Conservation (phyloP, 2,113 vertebrate species). For the Chlorodrepanis virens region DNA sequence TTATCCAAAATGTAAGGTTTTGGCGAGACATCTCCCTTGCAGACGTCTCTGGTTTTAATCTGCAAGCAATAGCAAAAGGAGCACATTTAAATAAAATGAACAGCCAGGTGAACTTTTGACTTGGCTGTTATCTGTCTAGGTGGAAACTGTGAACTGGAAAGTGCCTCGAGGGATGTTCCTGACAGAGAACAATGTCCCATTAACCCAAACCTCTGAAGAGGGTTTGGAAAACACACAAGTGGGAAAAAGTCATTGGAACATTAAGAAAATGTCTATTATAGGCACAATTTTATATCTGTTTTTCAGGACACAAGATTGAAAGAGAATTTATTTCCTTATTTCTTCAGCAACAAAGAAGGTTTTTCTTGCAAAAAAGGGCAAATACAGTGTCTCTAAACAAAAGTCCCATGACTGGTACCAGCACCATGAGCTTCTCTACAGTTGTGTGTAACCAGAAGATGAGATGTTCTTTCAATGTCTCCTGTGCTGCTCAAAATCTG, state of each 20-base stretch:
- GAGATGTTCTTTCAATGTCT: background rate
- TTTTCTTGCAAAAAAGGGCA: background rate
- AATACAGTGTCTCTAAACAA: background rate
- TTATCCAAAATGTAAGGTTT: slow-evolving; percentile 53
- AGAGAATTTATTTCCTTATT: slow-evolving; percentile 6
- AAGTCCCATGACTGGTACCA: background rate
- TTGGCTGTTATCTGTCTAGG: slow-evolving; percentile 35
- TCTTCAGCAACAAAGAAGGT: background rate
- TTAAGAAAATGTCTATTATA: background rate
- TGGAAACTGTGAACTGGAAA: slow-evolving; percentile 22
- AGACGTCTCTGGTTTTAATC: slow-evolving; percentile 46
- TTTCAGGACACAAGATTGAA: background rate
- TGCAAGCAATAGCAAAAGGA: slow-evolving; percentile 15
- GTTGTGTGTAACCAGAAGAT: background rate
- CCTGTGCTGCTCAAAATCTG: background rate
- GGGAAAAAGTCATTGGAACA: background rate
- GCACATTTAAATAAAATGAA: slow-evolving; percentile 52
- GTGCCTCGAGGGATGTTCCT: background rate
- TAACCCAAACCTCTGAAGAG: slow-evolving; percentile 35
- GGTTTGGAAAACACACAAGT: slow-evolving; percentile 1
- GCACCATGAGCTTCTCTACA: background rate
- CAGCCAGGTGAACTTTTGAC: slow-evolving; percentile 53
- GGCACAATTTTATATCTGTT: background rate
- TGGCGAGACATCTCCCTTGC: slow-evolving; percentile 19
- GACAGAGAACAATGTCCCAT: slow-evolving; percentile 17